Base-by-base conservation (phyloP, 2,888 invertebrate genomes). In the Aplocera efformata region DNA sequence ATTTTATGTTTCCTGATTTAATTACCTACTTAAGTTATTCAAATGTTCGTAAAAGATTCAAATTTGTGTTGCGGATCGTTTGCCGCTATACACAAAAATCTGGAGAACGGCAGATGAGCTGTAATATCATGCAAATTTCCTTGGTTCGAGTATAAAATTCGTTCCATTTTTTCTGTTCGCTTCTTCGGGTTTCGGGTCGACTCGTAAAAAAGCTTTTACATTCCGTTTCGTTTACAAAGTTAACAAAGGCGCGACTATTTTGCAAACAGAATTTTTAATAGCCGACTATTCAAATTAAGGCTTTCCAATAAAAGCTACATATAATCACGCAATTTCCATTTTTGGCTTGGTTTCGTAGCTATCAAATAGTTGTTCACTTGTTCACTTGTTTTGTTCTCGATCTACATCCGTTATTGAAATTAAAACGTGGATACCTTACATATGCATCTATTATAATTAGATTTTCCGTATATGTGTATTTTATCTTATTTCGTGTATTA, bases 111-210 rank as follows among this genome's bases (percentile, higher is more conserved):
- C 63, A 67, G 68, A 75, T 74, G 73, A 79, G 72, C 71, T 60
- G 72, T 78, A 80, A 81, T 81, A 79, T 81, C 72, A 83, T 84
- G 82, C 74, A 83, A 83, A 84, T 82, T 78, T 72, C 56, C 60
- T 57, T 63, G 61, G 68, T 71, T 76, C 74, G 74, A 80, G 75
- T 74, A 79, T 72, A 69, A 77, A 79, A 73, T 71, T 72, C 66
- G 54, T 77, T 79, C 74, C 73, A 69, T 72, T 75, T 78, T 77
- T 71, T 59, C 65, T 66, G 70, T 65, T 60, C 61, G 69, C 79
- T 75, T 67, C 67, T 73, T 73, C 58, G 46, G 53, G 65, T 68
- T 70, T 75, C 54, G 67, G 70, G 69, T 68, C 60, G 70, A 61
- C 61, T 67, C 73, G 68, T 76, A 75, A 78, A 76, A 72, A 79